Evolutionary conservation across 30 jellyfish, hydroid and myxozoan genomes (phyloP).

Genomic region (Aurelia aurita): DNA sequence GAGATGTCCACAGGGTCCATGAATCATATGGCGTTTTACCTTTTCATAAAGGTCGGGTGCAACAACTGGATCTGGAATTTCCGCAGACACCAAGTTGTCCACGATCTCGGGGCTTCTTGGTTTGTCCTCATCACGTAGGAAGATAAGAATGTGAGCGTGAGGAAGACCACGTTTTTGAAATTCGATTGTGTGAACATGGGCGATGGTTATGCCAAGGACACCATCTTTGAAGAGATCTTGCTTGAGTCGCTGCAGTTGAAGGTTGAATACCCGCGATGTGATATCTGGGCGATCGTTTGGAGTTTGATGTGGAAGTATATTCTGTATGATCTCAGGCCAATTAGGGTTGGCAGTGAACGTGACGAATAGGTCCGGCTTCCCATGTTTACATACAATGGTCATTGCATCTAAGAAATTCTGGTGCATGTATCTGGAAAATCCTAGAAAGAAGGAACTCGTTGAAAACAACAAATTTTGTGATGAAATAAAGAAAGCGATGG

Average conservation of each 20-base stretch:
- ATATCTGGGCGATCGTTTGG: conserved; percentile 64
- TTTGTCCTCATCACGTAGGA: conserved; percentile 61
- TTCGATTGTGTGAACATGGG: conserved; percentile 54
- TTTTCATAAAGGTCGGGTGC: neutral
- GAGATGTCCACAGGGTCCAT: no score
- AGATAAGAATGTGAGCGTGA: conserved; percentile 65
- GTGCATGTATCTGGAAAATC: no score
- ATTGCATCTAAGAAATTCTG: conserved; percentile 66
- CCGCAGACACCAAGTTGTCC: conserved; percentile 74
- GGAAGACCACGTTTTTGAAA: no score
- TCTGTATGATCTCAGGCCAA: conserved; percentile 55
- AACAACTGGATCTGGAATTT: conserved; percentile 24
- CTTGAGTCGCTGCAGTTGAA: conserved; percentile 11
- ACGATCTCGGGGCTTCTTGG: conserved; percentile 54
- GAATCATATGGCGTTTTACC: no score
- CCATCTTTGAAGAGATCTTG: neutral
- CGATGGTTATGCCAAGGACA: conserved; percentile 45
- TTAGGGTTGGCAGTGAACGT: conserved; percentile 53
- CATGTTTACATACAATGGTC: conserved; percentile 54
- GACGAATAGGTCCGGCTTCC: conserved; percentile 65
- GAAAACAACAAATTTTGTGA: no score
- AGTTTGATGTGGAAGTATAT: conserved; percentile 1
- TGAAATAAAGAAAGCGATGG: no score
- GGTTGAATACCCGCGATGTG: conserved; percentile 25
- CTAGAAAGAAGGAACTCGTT: no score